These are phyloP conservation scores for Neofelis nebulosa DNA, from an alignment of 2,113 vertebrate genomes.

Conservation along the genomic window DNA sequence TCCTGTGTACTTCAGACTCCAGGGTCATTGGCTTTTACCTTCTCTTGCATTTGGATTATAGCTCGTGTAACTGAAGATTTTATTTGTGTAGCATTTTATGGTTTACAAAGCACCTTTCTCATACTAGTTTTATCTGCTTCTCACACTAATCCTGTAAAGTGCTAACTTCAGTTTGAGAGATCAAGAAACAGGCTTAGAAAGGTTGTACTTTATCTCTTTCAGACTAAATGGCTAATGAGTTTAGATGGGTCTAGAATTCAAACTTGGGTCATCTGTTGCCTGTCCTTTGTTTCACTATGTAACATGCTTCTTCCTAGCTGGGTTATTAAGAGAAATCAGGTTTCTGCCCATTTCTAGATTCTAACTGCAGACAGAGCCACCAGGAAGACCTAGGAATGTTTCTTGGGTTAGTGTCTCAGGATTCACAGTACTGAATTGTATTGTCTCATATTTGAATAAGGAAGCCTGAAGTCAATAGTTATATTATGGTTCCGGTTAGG, in stretches of 20 bases:
- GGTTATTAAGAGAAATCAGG: background rate
- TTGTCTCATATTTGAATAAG: constrained; percentile 13
- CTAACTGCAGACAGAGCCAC: background rate
- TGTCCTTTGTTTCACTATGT: background rate
- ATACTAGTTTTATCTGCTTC: background rate
- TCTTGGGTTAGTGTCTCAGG: background rate
- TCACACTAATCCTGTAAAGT: background rate
- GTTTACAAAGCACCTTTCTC: background rate
- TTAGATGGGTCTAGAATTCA: background rate
- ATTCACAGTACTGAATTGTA: background rate
- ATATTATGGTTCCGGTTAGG: background rate
- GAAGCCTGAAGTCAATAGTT: background rate
- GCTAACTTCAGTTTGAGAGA: background rate
- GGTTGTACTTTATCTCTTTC: background rate
- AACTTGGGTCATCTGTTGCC: background rate
- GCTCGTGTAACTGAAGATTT: background rate
- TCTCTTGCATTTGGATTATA: constrained; percentile 10
- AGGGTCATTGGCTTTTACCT: background rate
- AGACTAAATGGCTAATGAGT: background rate
- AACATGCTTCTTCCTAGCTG: background rate
- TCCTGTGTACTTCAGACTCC: background rate
- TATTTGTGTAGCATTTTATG: background rate
- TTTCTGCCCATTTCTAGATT: background rate
- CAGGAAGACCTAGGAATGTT: background rate
- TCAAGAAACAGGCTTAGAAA: background rate